Base-by-base conservation (phyloP, 2,113 vertebrate genomes). In the Chelonoidis abingdonii region DNA sequence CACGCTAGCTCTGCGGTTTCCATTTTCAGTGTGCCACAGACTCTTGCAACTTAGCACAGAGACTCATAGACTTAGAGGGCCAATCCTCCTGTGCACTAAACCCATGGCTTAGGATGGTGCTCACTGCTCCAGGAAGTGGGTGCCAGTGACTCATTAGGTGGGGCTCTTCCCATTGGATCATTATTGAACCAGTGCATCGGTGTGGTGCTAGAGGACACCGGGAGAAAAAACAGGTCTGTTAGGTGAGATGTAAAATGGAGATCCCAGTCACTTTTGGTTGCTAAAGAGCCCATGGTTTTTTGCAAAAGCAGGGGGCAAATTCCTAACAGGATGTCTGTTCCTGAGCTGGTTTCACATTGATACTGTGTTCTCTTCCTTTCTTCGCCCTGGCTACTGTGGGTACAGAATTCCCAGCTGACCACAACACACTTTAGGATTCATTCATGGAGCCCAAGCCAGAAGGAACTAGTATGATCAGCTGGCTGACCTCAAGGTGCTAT, bases 311-410 rank as follows among this genome's bases (percentile, higher is more conserved):
- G 38, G 38, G 38, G 88, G 92, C 41, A 52, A 89, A 96, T 97
- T 94, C 97, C 96, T 88, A 0, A 3, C 5, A 1, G 31, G 94
- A 88, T 97, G 97, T 89, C 95, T 95, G 87, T 95, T 95, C 96
- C 89, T 4, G 76, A 93, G 97, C 97, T 3, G 91, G 86, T 88
- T 69, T 97, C 96, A 89, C 93, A 54, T 54, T 84, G 92, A 96
- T 95, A 91, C 92, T 93, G 89, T 57, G 4, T 87, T 80, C 79
- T 52, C 91, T 89, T 93, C 95, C 89, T 91, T 82, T 31, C 85
- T 85, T 76, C 83, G 87, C 90, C 95, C 69, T 72, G 84, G 69
- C 87, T n/a, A n/a, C 35, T 57, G 35, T 10, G 79, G 91, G 87
- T 79, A 95, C 93, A 90, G 86, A 80, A 96, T 96, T 94, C 96